These are phyloP conservation scores for Artibeus lituratus DNA, from an alignment of 2,797 vertebrate species.

Conservation along the genomic window DNA sequence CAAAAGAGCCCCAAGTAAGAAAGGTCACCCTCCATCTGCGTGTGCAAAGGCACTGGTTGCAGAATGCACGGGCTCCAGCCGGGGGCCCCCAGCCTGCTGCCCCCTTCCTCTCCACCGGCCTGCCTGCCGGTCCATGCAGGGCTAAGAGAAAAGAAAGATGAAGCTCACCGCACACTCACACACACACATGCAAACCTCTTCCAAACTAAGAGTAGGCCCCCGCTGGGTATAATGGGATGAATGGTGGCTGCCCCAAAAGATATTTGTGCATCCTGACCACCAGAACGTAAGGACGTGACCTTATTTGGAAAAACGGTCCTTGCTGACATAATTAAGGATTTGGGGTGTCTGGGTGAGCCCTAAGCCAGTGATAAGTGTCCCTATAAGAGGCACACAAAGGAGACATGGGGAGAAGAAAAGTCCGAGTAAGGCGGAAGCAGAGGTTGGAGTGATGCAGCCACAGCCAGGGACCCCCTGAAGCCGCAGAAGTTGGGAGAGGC, in stretches of 20 bases:
- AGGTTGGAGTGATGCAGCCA: neutral
- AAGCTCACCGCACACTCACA: neutral
- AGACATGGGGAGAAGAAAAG: neutral
- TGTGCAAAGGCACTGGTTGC: neutral
- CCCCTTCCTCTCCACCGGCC: neutral
- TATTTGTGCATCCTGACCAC: neutral
- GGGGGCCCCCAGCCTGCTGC: no score
- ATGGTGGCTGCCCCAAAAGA: neutral
- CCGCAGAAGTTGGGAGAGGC: neutral
- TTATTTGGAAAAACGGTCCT: neutral
- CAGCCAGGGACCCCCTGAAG: neutral
- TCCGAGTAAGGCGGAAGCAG: accelerated
- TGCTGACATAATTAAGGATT: neutral
- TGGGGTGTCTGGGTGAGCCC: neutral
- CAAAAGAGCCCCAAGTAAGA: neutral
- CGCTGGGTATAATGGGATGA: neutral
- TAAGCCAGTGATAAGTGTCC: neutral
- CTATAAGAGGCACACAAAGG: neutral
- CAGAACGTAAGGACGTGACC: neutral
- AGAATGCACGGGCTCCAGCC: neutral
- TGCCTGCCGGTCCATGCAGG: neutral
- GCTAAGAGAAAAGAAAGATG: neutral
- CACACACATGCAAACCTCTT: neutral
- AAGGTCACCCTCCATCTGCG: neutral
- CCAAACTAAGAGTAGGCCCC: neutral